Percentiles rank a stretch among this genome's conserved stretches.
Evolutionary conservation across 2,888 invertebrate genomes (phyloP).

Genomic region (Acrobasis consociella): DNA sequence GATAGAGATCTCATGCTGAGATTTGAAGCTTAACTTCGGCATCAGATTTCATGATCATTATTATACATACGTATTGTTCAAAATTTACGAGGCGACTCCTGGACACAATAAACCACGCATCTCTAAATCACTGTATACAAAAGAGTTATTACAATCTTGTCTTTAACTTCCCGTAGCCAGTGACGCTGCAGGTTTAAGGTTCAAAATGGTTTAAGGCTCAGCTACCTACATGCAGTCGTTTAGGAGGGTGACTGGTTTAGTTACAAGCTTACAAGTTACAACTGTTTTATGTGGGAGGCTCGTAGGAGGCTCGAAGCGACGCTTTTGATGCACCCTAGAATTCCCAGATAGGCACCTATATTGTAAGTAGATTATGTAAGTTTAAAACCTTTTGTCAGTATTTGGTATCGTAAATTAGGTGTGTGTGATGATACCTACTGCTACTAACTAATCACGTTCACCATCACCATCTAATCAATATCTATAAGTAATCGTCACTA

Average conservation of each 20-base stretch:
- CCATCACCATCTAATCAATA: too few relatives aligned
- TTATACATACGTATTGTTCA: background rate
- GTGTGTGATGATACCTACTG: too few relatives aligned
- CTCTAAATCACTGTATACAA: constrained; percentile 10
- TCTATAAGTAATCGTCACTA: too few relatives aligned
- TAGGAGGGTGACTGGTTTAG: constrained; percentile 1
- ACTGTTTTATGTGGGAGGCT: constrained; percentile 12
- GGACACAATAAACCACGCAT: constrained; percentile 2
- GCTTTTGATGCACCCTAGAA: constrained; percentile 7
- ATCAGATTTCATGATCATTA: background rate
- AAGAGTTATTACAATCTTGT: background rate
- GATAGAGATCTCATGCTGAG: background rate
- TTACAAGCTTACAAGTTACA: background rate
- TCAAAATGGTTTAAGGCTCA: background rate
- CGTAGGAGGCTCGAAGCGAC: constrained; percentile 3
- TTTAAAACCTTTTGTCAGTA: too few relatives aligned
- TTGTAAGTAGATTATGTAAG: too few relatives aligned
- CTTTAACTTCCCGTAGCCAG: background rate
- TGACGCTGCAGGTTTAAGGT: background rate
- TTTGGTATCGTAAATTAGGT: too few relatives aligned
- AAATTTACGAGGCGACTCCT: background rate
- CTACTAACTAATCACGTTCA: too few relatives aligned
- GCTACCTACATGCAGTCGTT: background rate
- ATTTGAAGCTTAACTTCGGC: background rate
- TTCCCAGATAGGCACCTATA: too few relatives aligned